A percentile compares a stretch with the other conserved stretches of the same genome.
Conservation (phyloP, 2,113 vertebrate species). For the Turnix velox region DNA sequence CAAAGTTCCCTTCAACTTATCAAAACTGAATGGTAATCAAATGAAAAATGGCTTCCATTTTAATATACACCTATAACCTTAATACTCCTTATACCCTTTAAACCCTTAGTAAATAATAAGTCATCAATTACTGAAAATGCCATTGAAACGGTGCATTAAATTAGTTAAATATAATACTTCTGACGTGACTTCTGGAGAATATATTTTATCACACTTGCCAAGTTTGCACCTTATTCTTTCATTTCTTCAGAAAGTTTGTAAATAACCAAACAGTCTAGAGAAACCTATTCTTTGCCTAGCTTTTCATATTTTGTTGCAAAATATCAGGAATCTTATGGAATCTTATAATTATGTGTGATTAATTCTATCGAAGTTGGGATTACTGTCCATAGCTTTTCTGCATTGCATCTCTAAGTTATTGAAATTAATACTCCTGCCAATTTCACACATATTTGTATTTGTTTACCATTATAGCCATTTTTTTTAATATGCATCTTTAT, state of each 20-base stretch:
- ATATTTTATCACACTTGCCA: neutral
- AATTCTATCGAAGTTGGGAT: neutral
- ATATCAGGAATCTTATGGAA: neutral
- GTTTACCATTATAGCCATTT: neutral
- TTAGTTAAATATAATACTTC: neutral
- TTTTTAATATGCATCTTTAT: neutral
- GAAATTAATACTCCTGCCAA: neutral
- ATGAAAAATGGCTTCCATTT: constrained; percentile 29
- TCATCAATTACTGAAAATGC: neutral
- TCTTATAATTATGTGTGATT: neutral
- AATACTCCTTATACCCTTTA: neutral
- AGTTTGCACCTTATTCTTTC: neutral
- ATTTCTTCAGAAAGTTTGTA: neutral
- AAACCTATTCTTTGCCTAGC: neutral
- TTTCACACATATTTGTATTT: neutral
- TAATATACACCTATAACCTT: neutral
- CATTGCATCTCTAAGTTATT: neutral
- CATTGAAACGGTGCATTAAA: neutral
- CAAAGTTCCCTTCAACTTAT: constrained; percentile 19
- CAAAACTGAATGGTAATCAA: constrained; percentile 33
- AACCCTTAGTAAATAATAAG: neutral
- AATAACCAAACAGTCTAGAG: neutral
- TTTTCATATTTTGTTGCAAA: neutral
- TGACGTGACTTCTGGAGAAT: neutral
- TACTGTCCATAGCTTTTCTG: constrained; percentile 24